phyloP scores from a whole-genome alignment of 2,113 vertebrate species.

The Lonchura striata region DNA sequence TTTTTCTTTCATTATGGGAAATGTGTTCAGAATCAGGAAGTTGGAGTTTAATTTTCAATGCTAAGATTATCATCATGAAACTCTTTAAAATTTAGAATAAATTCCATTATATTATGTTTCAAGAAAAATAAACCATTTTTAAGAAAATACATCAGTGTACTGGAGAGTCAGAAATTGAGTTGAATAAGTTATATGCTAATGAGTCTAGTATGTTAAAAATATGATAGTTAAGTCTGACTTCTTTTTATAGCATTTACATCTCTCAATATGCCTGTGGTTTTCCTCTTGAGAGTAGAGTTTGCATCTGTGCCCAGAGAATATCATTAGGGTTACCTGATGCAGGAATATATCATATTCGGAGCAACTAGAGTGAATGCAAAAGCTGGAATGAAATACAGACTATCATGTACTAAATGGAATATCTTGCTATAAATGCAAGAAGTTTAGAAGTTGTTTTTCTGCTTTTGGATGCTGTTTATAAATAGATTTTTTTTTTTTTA shows the following conservation, averaged over 20 bases:
- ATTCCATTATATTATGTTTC: neutral
- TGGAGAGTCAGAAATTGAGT: neutral
- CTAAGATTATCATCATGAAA: neutral
- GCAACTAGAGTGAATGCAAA: neutral
- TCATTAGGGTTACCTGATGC: neutral
- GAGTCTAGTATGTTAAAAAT: neutral
- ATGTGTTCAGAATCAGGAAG: neutral
- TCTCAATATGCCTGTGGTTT: neutral
- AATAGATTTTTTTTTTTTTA: neutral
- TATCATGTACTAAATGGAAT: neutral
- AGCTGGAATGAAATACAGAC: neutral
- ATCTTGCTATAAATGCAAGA: neutral
- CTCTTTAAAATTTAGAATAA: neutral
- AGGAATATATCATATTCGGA: neutral
- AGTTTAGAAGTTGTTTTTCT: neutral
- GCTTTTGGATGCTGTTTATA: neutral
- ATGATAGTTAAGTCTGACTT: neutral
- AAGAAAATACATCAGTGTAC: neutral
- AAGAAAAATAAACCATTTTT: neutral
- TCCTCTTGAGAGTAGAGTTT: neutral
- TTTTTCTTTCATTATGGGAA: neutral
- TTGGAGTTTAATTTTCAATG: neutral
- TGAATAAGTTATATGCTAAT: neutral
- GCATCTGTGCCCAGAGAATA: neutral
- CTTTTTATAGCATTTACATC: neutral